Evolutionary conservation across 2,797 vertebrate species (phyloP).

Genomic region (Rallus crepitans): DNA sequence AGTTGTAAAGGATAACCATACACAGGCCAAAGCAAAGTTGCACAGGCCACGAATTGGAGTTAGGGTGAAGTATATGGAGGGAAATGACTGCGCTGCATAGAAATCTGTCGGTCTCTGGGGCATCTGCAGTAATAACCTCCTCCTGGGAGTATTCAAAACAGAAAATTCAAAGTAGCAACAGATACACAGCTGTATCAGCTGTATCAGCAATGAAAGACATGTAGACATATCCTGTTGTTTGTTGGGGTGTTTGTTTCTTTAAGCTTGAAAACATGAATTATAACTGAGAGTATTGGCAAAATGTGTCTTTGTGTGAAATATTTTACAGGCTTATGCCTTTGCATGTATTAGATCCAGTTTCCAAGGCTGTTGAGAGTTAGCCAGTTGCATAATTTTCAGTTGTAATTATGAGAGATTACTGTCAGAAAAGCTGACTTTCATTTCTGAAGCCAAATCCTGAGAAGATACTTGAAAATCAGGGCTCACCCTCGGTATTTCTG

Average conservation of each 20-base stretch:
- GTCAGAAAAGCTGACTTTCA: constrained; percentile 23
- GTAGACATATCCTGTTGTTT: neutral
- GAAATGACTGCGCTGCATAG: neutral
- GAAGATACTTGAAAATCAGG: neutral
- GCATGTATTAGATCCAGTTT: neutral
- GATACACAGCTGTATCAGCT: neutral
- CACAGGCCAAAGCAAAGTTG: neutral
- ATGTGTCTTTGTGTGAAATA: neutral
- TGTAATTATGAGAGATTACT: constrained; percentile 1
- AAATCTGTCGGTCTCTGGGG: neutral
- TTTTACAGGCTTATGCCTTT: neutral
- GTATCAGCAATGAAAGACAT: neutral
- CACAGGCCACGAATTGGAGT: neutral
- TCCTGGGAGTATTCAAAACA: neutral
- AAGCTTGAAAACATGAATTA: neutral
- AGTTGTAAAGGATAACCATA: neutral
- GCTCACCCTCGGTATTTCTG: neutral
- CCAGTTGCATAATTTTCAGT: neutral
- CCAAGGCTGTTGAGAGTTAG: neutral
- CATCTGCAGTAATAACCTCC: neutral
- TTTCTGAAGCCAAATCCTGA: constrained; percentile 7
- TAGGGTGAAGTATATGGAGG: neutral
- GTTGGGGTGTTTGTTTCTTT: neutral
- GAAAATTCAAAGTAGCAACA: neutral
- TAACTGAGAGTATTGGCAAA: neutral